phyloP scores from a whole-genome alignment of 2,797 vertebrate species.

The Aphelocoma californica region DNA sequence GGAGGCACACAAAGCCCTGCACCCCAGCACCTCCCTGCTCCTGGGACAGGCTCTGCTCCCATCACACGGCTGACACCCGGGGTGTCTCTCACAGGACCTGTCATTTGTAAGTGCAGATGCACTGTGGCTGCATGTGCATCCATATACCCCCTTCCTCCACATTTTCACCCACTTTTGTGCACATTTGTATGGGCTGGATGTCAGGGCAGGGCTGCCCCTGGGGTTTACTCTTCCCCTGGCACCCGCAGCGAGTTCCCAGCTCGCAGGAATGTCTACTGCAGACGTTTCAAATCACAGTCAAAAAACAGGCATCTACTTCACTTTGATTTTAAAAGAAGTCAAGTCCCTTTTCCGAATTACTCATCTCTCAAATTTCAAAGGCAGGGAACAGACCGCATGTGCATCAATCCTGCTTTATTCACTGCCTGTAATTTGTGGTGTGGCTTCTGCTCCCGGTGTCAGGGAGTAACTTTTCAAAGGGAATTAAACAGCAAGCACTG shows the following conservation, averaged over 20 bases:
- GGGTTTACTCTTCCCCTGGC: not conserved
- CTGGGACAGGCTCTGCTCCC: not conserved
- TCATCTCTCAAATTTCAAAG: constrained; percentile 46
- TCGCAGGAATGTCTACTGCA: not conserved
- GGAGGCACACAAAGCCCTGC: not conserved
- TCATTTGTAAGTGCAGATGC: not conserved
- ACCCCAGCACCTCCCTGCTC: not conserved
- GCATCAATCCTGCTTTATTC: constrained; percentile 43
- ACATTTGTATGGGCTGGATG: not conserved
- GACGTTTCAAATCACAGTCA: not conserved
- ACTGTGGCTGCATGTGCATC: too few species aligned
- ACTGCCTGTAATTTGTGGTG: constrained; percentile 43
- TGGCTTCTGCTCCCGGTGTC: constrained; percentile 11
- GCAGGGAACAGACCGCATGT: not conserved
- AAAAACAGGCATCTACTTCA: not conserved
- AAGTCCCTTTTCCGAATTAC: constrained; percentile 7
- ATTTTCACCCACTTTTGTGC: not conserved
- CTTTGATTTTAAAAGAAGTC: constrained; percentile 24
- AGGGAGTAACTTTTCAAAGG: constrained; percentile 55
- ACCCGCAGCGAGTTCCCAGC: not conserved
- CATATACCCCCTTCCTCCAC: fast-evolving
- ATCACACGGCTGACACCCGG: fast-evolving
- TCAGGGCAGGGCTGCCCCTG: fast-evolving
- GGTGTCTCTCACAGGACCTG: not conserved
- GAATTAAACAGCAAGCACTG: constrained; percentile 37